Conservation (phyloP, 2,888 invertebrate species). For the Phytoseiulus persimilis region DNA sequence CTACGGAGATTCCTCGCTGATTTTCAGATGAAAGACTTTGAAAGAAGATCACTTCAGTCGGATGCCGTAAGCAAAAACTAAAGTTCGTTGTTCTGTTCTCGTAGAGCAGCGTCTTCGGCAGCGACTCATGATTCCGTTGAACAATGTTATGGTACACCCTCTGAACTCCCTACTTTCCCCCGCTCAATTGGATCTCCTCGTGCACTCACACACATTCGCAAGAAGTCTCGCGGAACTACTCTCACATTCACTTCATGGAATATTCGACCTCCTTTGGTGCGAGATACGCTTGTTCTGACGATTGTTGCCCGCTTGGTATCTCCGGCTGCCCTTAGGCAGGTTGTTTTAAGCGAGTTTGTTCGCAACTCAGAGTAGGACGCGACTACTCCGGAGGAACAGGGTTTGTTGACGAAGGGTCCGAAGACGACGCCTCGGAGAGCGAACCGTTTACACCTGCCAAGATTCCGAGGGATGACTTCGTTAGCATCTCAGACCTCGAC, state of each 20-base stretch:
- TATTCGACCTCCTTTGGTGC: not conserved
- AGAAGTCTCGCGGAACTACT: not conserved
- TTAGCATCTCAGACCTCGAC: not conserved
- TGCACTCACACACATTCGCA: too few species aligned
- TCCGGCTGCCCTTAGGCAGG: not conserved
- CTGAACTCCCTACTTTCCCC: too few species aligned
- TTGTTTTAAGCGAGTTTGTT: not conserved
- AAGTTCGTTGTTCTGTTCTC: not conserved
- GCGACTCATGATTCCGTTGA: too few species aligned
- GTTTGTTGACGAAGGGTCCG: not conserved
- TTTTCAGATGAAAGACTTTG: not conserved
- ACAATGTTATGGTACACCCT: too few species aligned
- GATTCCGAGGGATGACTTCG: not conserved
- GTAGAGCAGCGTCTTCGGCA: too few species aligned
- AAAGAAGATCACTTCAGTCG: not conserved
- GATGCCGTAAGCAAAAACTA: not conserved
- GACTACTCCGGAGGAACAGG: not conserved
- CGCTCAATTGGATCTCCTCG: too few species aligned
- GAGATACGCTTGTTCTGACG: not conserved
- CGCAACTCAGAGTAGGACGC: not conserved
- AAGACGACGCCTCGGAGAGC: slow-evolving; percentile 18
- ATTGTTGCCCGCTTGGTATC: not conserved
- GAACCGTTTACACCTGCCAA: slow-evolving; percentile 29
- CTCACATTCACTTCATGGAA: not conserved
- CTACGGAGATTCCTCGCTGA: not conserved